Conservation (phyloP, 2,797 vertebrate species). For the Argentina silus region DNA sequence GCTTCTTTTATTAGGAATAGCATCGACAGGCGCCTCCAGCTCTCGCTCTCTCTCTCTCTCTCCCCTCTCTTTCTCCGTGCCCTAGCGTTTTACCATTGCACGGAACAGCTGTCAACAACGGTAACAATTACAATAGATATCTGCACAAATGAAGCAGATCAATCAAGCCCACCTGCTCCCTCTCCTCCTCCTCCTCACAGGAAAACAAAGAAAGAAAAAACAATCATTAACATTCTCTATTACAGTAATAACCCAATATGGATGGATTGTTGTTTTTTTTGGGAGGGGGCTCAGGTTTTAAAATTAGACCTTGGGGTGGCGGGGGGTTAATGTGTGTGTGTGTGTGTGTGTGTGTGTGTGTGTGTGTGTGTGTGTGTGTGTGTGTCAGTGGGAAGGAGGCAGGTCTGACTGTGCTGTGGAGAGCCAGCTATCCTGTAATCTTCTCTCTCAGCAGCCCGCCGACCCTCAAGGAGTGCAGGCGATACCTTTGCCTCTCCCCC, state of each 20-base stretch:
- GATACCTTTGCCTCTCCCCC: conserved; percentile 46
- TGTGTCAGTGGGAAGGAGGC: background rate
- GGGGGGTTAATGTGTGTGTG: background rate
- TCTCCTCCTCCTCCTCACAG: conserved; percentile 1
- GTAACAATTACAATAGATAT: conserved; percentile 64
- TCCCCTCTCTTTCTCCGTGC: conserved; percentile 21
- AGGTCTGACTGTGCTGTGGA: conserved; percentile 3
- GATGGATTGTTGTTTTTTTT: conserved; percentile 17
- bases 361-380: background rate
- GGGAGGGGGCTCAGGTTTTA: conserved; percentile 3
- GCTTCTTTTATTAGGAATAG: conserved; percentile 52
- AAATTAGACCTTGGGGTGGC: conserved; percentile 8
- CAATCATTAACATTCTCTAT: conserved; percentile 54
- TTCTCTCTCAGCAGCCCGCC: conserved; percentile 21
- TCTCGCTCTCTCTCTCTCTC: conserved; percentile 39
- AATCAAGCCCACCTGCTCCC: conserved; percentile 60
- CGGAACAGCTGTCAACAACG: conserved; percentile 56
- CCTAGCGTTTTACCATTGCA: conserved; percentile 36
- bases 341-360: background rate
- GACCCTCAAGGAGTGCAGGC: conserved; percentile 14
- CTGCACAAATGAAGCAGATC: conserved; percentile 73
- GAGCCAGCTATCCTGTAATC: background rate
- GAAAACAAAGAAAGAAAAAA: conserved; percentile 46
- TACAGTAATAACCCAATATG: conserved; percentile 29
- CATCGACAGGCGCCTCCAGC: conserved; percentile 31